These are phyloP conservation scores for Nettapus auritus DNA, from an alignment of 2,113 vertebrate species.

Conservation along the genomic window DNA sequence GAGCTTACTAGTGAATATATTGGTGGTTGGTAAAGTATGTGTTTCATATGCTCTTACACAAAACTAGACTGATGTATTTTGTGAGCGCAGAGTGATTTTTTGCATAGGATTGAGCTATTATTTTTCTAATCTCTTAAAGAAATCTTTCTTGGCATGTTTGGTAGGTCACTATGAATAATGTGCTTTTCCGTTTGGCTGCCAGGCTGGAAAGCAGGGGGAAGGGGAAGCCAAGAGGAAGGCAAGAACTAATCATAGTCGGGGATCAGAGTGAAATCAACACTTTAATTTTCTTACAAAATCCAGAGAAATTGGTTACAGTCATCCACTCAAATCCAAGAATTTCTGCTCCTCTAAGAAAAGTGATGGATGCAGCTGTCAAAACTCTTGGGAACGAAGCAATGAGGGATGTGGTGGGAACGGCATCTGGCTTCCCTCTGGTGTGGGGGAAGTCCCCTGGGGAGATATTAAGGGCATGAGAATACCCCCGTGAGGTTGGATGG, in stretches of 20 bases:
- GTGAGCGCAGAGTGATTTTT: background rate
- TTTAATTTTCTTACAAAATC: background rate
- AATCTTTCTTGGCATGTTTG: background rate
- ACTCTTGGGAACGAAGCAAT: background rate
- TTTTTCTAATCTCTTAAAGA: constrained; percentile 3
- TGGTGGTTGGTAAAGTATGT: rapidly evolving
- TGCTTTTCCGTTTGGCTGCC: background rate
- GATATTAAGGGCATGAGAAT: background rate
- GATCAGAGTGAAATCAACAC: background rate
- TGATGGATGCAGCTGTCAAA: background rate
- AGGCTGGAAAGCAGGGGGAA: background rate
- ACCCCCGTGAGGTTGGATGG: rapidly evolving
- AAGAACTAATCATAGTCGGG: background rate
- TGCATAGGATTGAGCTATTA: background rate
- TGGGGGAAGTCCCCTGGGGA: rapidly evolving
- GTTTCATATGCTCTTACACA: background rate
- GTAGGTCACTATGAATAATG: constrained; percentile 11
- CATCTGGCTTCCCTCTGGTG: background rate
- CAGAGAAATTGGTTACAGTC: background rate
- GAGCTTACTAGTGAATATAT: background rate
- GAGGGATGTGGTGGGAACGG: background rate
- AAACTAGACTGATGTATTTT: background rate
- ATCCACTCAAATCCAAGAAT: background rate
- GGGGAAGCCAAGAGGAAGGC: background rate
- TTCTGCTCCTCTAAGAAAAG: background rate